phyloP scores from a whole-genome alignment of 2,113 vertebrate species.

The Burhinus oedicnemus region DNA sequence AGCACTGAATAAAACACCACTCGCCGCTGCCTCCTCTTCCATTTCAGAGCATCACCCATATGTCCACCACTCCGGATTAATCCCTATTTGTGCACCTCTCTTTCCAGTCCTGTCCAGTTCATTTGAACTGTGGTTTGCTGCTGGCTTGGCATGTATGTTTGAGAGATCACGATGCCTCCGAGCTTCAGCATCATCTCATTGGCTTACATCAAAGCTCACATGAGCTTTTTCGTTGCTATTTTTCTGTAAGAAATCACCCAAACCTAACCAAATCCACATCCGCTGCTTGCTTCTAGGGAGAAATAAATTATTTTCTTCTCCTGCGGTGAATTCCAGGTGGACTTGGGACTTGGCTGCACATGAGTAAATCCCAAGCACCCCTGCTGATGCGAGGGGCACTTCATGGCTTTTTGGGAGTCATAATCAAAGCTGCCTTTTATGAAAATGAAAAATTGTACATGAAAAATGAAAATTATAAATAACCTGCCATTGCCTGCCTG shows the following conservation, averaged over 20 bases:
- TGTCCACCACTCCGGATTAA: not conserved
- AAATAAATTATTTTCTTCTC: not conserved
- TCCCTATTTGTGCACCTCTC: not conserved
- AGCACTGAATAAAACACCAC: not conserved
- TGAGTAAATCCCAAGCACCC: not conserved
- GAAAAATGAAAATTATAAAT: not conserved
- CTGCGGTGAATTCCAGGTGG: not conserved
- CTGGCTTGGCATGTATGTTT: not conserved
- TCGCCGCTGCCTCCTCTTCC: not conserved
- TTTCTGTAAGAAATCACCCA: not conserved
- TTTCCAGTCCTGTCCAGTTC: not conserved
- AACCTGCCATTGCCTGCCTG: not conserved
- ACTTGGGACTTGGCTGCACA: not conserved
- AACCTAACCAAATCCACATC: not conserved
- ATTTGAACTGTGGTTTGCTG: not conserved
- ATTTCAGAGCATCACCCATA: not conserved
- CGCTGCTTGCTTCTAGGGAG: not conserved
- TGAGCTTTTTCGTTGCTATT: not conserved
- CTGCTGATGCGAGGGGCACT: not conserved
- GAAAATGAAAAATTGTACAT: not conserved
- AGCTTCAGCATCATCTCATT: not conserved
- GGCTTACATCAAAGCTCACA: not conserved
- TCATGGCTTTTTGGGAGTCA: not conserved
- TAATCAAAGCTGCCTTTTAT: not conserved
- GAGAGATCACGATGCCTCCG: not conserved